Conservation (phyloP, 2,888 invertebrate genomes). For the Erebia epiphron region DNA sequence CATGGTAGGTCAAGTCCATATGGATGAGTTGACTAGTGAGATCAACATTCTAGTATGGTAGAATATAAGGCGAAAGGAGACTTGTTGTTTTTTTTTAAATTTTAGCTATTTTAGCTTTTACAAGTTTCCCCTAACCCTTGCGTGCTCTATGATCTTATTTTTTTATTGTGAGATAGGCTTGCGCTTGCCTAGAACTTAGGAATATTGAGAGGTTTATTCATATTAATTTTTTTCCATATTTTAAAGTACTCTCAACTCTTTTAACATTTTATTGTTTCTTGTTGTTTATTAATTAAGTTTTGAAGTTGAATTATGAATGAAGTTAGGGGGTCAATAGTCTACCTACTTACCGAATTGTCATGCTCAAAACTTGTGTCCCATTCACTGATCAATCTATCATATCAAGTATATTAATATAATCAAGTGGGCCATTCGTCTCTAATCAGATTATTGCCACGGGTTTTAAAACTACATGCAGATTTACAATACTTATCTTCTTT, state of each 20-base stretch:
- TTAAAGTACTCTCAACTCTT: not conserved
- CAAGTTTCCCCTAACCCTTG: too few species aligned
- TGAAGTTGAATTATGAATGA: conserved; percentile 8
- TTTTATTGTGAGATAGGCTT: too few species aligned
- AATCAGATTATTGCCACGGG: not conserved
- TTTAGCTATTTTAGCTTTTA: too few species aligned
- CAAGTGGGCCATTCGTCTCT: not conserved
- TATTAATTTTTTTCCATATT: too few species aligned
- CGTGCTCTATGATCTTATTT: too few species aligned
- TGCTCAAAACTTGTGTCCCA: not conserved
- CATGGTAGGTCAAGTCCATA: not conserved
- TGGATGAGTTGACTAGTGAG: not conserved
- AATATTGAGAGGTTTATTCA: too few species aligned
- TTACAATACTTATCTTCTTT: not conserved
- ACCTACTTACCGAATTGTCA: not conserved
- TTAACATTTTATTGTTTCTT: too few species aligned
- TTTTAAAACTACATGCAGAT: too few species aligned
- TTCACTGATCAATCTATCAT: conserved; percentile 7
- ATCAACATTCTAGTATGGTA: not conserved
- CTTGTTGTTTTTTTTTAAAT: not conserved
- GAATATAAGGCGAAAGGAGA: not conserved
- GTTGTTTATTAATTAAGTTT: too few species aligned
- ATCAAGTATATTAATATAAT: not conserved
- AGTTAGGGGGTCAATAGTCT: not conserved
- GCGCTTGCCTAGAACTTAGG: too few species aligned